Percentiles rank a stretch among this genome's conserved stretches.
Evolutionary conservation across 2,113 vertebrate genomes (phyloP).

Genomic region (Riparia riparia): DNA sequence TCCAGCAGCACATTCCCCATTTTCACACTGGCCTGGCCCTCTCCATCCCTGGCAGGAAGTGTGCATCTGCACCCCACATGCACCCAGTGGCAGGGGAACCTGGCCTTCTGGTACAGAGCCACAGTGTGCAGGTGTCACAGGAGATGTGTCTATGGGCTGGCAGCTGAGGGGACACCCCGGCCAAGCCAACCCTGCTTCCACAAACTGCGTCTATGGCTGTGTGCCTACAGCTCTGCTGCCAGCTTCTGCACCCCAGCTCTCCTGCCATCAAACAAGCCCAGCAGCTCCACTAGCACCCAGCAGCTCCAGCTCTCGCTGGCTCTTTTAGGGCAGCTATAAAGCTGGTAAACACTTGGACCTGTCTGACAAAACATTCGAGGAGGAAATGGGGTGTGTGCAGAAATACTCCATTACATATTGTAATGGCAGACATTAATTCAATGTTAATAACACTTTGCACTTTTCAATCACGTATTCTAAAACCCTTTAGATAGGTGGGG

Average conservation of each 20-base stretch:
- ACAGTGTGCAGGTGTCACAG: not conserved
- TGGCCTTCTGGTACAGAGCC: not conserved
- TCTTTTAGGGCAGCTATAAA: not conserved
- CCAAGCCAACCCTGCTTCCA: not conserved
- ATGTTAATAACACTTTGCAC: constrained; percentile 63
- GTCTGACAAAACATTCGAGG: constrained; percentile 25
- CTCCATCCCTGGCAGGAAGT: not conserved
- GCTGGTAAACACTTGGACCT: constrained; percentile 55
- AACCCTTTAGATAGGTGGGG: constrained; percentile 57
- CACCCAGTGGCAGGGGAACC: not conserved
- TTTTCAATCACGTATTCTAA: constrained; percentile 66
- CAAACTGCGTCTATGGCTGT: not conserved
- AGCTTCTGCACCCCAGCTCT: not conserved
- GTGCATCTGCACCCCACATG: not conserved
- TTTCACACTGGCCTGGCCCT: not conserved
- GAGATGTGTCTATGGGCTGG: accelerated
- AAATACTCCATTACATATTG: constrained; percentile 60
- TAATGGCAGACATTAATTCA: constrained; percentile 69
- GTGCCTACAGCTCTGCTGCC: not conserved
- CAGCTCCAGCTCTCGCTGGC: not conserved
- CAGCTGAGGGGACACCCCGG: not conserved
- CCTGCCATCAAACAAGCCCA: not conserved
- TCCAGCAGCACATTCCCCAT: not conserved
- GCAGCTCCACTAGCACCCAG: not conserved
- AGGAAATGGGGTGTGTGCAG: constrained; percentile 55